Conservation (phyloP, 2,113 vertebrate genomes). For the Cyphomyrus discorhynchus region DNA sequence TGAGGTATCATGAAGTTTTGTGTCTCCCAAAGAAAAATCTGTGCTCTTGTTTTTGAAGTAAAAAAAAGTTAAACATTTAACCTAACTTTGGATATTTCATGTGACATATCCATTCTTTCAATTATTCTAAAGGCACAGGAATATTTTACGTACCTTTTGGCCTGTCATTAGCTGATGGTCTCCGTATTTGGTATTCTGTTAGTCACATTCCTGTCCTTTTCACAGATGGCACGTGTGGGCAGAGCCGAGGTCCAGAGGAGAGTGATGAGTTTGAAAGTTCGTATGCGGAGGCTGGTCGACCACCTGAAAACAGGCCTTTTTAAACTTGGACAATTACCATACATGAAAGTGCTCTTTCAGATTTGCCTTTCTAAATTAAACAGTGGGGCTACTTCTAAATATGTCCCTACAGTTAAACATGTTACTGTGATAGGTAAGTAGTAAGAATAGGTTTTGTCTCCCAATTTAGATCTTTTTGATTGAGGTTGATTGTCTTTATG, state of each 20-base stretch:
- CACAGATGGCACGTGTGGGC: constrained; percentile 32
- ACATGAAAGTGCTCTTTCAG: neutral
- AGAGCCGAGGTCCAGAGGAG: constrained; percentile 61
- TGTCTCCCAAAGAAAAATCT: neutral
- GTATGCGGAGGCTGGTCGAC: neutral
- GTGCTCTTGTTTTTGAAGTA: neutral
- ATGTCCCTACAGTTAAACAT: neutral
- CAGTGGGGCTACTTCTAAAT: neutral
- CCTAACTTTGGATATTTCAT: neutral
- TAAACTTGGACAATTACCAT: neutral
- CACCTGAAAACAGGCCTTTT: neutral
- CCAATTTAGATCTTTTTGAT: neutral
- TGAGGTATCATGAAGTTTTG: neutral
- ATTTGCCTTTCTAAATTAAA: neutral
- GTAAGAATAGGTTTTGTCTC: neutral
- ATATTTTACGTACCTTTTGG: neutral
- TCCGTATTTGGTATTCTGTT: neutral
- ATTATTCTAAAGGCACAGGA: neutral
- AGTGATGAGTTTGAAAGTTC: constrained; percentile 64
- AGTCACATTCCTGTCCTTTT: neutral
- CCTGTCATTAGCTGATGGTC: neutral
- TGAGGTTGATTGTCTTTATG: neutral
- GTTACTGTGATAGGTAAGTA: neutral
- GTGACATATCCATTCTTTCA: neutral
- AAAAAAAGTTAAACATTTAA: neutral